These are phyloP conservation scores for Aurelia sp. DNA, from an alignment of 30 jellyfish, hydroid and myxozoan species.

Conservation along the genomic window DNA sequence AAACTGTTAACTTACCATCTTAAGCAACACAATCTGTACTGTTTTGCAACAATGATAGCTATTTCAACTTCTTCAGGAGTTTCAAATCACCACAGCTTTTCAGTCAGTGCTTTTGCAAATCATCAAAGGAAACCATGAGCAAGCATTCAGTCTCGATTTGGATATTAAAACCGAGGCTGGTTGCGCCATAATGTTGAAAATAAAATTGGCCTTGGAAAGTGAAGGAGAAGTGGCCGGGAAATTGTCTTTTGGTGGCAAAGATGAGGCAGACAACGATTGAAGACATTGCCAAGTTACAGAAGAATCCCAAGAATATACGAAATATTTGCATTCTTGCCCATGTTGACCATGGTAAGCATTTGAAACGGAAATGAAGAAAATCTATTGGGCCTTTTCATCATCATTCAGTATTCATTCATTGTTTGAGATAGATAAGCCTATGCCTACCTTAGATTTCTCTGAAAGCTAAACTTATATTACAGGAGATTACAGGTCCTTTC, in stretches of 20 bases:
- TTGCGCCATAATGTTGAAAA: conserved; percentile 35
- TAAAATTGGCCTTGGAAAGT: neutral
- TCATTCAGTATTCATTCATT: too few species aligned
- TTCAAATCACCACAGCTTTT: neutral
- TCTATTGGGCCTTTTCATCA: too few species aligned
- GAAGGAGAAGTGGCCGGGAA: neutral
- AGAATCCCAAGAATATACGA: conserved; percentile 81
- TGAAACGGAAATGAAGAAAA: too few species aligned
- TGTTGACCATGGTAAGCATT: conserved; percentile 96
- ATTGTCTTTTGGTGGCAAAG: neutral
- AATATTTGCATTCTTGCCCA: conserved; percentile 99
- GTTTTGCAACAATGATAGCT: too few species aligned
- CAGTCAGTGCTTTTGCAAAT: neutral
- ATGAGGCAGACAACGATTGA: conserved; percentile 79
- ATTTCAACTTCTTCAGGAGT: too few species aligned
- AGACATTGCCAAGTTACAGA: conserved; percentile 70
- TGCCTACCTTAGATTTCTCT: too few species aligned
- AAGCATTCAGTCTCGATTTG: conserved; percentile 44
- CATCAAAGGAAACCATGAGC: conserved; percentile 53
- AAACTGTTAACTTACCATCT: neutral
- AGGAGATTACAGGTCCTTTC: too few species aligned
- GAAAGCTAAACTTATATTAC: too few species aligned
- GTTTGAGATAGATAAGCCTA: too few species aligned
- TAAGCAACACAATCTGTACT: neutral
- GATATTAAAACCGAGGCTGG: neutral